Base-by-base conservation (phyloP, 2,797 vertebrate species). In the Urosaurus nigricauda region DNA sequence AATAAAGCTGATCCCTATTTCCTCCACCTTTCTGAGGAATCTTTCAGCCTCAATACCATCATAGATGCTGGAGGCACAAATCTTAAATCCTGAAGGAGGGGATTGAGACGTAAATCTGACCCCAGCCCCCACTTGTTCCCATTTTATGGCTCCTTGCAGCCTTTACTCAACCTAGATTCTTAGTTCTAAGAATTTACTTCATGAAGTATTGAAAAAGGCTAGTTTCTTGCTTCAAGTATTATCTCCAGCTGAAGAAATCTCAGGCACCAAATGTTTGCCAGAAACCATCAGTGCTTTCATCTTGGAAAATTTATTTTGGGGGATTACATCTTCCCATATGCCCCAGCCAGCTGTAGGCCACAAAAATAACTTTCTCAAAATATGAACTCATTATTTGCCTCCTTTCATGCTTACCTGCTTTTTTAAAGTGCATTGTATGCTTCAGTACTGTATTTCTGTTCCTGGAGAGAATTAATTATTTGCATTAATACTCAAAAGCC, bases 221-320 rank as follows among this genome's bases (percentile, higher is more conserved):
- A 26, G 37, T 26, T 26, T 82, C 80, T 82, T 81, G 58, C 35
- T 60, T 81, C 35, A 63, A 35, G 17, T 26, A 43, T 35, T 82
- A 65, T 82, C 37, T 60, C 24, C 80, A 82, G 58, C 60, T 82
- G 80, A 63, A 65, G 40, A 26, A 40, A 43, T 63, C 79, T 82
- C 63, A 60, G 58, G 24, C 26, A 53, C 79, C 13, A 80, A 80
- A n/a, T 56, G 35, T 53, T 65, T 65, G 63, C 63, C 47, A 53
- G n/a, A 65, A 65, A 65, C 24, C 63, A 68, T 32, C 29, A 32
- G 32, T 68, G 29, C 26, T 68, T 32, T 12, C 12, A 68, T 68
- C 26, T 32, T 68, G 29, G 65, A 13, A 29, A 68, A 68, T 9
- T 32, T 68, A 32, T 68, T 68, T 68, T 19, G 58, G 17, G 11